These are phyloP conservation scores for Clupea harengus DNA, from an alignment of 2,113 vertebrate species.

Conservation along the genomic window DNA sequence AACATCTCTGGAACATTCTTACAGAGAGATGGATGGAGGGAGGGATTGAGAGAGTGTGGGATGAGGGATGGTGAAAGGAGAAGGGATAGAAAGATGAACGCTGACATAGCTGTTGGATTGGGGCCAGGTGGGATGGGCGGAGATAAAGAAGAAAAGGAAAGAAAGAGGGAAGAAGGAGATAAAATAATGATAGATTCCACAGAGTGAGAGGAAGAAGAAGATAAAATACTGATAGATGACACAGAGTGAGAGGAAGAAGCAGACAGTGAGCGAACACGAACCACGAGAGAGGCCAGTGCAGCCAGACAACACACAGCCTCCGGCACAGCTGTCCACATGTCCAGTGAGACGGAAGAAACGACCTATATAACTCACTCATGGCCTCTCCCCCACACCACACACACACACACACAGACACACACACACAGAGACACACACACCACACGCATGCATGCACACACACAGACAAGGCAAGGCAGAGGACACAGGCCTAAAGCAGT, in stretches of 20 bases:
- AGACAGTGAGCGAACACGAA: too few species aligned
- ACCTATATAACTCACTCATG: conserved; percentile 63
- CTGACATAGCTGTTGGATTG: neutral
- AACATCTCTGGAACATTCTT: neutral
- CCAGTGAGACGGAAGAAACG: conserved; percentile 67
- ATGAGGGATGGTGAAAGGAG: neutral
- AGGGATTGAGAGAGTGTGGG: too few species aligned
- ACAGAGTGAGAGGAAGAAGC: too few species aligned
- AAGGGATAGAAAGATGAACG: neutral
- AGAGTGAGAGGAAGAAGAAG: neutral
- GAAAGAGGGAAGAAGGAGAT: too few species aligned
- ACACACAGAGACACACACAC: conserved; percentile 25
- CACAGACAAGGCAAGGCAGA: neutral
- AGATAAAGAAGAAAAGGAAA: neutral
- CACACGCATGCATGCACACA: neutral
- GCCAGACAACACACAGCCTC: conserved; percentile 30
- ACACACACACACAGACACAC: conserved; percentile 20
- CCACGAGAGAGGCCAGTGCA: neutral
- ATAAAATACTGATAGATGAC: neutral
- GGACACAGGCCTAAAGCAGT: neutral
- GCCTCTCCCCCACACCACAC: conserved; percentile 34
- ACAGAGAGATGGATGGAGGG: neutral
- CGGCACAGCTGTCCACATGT: conserved; percentile 64
- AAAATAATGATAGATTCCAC: too few species aligned
- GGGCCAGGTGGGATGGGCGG: neutral